phyloP scores from a whole-genome alignment of 2,113 vertebrate species.

The Poeciliopsis retropinna region DNA sequence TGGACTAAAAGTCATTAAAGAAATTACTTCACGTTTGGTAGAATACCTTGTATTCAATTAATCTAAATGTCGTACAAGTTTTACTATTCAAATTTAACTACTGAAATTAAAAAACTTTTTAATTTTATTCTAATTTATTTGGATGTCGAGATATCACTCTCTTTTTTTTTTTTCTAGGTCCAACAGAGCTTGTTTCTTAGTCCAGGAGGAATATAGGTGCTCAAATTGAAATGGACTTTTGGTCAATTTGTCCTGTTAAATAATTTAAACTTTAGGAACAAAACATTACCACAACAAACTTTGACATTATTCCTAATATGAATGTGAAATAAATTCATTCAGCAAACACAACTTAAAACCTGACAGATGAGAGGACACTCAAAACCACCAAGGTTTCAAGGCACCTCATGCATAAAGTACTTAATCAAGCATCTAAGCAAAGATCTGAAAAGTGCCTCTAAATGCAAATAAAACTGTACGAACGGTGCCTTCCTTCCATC shows the following conservation, averaged over 20 bases:
- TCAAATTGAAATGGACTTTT: background rate
- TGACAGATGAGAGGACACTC: background rate
- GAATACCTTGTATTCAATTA: background rate
- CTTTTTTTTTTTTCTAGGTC: background rate
- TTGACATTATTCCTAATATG: too few species aligned
- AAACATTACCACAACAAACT: background rate
- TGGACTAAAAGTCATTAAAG: too few species aligned
- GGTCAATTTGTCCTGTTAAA: background rate
- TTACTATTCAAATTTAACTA: background rate
- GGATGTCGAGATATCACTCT: background rate
- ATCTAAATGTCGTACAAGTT: background rate
- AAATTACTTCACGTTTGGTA: too few species aligned
- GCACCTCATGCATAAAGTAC: background rate
- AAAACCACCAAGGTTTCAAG: background rate
- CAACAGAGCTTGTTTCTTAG: background rate
- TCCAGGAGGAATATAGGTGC: background rate
- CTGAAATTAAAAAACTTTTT: background rate
- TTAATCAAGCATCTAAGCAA: constrained; percentile 16
- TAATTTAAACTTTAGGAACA: background rate
- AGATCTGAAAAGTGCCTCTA: constrained; percentile 15
- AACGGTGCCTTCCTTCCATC: too few species aligned
- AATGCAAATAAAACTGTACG: background rate
- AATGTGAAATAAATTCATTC: background rate
- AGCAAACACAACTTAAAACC: background rate
- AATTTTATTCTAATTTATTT: too few species aligned